Percentiles rank a stretch among this genome's conserved stretches.
phyloP scores from a whole-genome alignment of 64 coral and sea anemone species.

The Platygyra sinensis region DNA sequence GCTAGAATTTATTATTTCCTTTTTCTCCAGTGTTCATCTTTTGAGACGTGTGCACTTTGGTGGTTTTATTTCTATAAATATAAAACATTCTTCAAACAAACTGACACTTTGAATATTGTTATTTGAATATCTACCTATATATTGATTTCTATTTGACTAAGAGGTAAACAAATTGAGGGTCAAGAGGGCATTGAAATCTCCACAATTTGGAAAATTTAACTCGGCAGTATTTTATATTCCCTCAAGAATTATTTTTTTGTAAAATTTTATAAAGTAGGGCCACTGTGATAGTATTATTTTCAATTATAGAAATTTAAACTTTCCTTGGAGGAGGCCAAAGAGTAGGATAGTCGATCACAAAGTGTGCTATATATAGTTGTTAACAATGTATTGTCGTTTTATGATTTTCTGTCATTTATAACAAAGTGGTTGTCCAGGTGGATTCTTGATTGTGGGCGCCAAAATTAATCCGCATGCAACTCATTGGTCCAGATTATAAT shows the following conservation, averaged over 20 bases:
- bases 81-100: background rate
- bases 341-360: background rate
- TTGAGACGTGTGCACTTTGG: background rate
- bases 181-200: background rate
- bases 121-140: background rate
- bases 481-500: background rate
- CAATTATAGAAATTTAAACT: background rate
- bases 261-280: background rate
- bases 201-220: background rate
- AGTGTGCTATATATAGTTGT: background rate
- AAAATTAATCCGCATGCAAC: background rate
- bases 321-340: background rate
- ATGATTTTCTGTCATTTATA: background rate
- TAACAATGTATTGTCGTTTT: conserved; percentile 14
- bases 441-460: background rate
- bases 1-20: too few species aligned
- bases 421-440: background rate
- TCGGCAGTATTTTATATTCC: too few species aligned
- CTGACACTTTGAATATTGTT: background rate
- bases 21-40: background rate
- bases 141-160: background rate
- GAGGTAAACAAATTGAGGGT: background rate
- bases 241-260: too few species aligned
- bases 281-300: background rate
- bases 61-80: background rate